Percentiles rank a stretch among this genome's conserved stretches.
Conservation (phyloP, 2,113 vertebrate genomes). For the Rhinopomastus cyanomelas region DNA sequence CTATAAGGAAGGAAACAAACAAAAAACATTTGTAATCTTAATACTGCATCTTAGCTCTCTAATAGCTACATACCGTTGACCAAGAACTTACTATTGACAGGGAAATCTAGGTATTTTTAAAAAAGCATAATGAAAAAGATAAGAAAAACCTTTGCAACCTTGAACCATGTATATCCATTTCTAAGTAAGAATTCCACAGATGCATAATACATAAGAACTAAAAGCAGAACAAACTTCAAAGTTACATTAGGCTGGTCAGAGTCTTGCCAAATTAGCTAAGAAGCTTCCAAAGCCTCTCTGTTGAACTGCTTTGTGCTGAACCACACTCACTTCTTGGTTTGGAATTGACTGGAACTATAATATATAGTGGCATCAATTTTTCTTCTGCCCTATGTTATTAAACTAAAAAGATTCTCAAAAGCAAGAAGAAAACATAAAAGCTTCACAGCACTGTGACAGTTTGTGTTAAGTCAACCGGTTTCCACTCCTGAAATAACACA, state of each 20-base stretch:
- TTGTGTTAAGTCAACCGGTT: background rate
- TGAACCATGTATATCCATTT: background rate
- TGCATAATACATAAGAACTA: background rate
- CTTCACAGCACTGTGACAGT: background rate
- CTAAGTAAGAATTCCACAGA: background rate
- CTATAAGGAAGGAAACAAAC: conserved; percentile 58
- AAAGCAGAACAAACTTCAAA: background rate
- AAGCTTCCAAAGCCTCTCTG: background rate
- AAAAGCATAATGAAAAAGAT: background rate
- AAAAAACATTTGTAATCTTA: background rate
- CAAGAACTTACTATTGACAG: background rate
- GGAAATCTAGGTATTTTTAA: background rate
- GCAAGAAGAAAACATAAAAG: background rate
- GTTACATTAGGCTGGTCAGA: background rate
- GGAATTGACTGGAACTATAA: background rate
- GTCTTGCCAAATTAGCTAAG: background rate
- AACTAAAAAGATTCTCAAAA: background rate
- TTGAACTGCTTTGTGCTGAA: background rate
- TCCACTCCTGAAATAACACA: background rate
- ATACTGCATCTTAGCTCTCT: background rate
- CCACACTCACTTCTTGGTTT: background rate
- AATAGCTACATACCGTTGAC: background rate
- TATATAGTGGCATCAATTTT: background rate
- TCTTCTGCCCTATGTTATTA: background rate
- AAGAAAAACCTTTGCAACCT: background rate